Base-by-base conservation (phyloP, 2,113 vertebrate genomes). In the Tyrannus savana region DNA sequence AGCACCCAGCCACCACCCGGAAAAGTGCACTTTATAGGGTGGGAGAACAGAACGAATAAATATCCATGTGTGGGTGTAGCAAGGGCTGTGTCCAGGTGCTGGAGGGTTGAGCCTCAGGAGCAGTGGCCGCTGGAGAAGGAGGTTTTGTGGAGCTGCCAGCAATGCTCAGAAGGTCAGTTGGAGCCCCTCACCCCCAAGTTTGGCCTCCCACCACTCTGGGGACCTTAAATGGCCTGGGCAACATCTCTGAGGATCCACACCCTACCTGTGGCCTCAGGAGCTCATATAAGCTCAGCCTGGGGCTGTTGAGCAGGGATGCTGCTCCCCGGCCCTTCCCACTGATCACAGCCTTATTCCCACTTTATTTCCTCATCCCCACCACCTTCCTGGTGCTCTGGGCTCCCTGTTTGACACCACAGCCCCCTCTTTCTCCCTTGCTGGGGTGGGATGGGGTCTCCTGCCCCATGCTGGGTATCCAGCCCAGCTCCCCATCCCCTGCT, bases 1-100 rank as follows among this genome's bases (percentile, higher is more conserved):
- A 91, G 66, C 55, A 74, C 49, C 75, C 72, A n/a, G 56, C 49
- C 17, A 6, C 2, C 83, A 8, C 55, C 22, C 30, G 15, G 46
- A 5, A 8, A 23, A 55, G 24, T 3, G 15, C 25, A 1, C 49
- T 17, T 30, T 1, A 1, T 5, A 14, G 21, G 30, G 22, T 0
- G 0, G 53, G 22, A 8, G 6, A 12, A 4, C 1, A 0, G 0
- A 6, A 37, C 9, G 17, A 9, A 5, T 4, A 25, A 33, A 33
- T 2, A 4, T 0, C 6, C 0, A 0, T 10, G 10, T 10, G 0
- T 6, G 14, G 33, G 28, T 0, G 0, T 8, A 21, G 39, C 10
- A 18, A 19, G 24, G n/a, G 62, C 67, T 2, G 2, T 14, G 2
- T 21, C 28, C 11, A 19, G 27, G 18, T 10, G 5, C 19, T 0